phyloP scores from a whole-genome alignment of 1,140 invertebrate genomes.

The Microplitis mediator region DNA sequence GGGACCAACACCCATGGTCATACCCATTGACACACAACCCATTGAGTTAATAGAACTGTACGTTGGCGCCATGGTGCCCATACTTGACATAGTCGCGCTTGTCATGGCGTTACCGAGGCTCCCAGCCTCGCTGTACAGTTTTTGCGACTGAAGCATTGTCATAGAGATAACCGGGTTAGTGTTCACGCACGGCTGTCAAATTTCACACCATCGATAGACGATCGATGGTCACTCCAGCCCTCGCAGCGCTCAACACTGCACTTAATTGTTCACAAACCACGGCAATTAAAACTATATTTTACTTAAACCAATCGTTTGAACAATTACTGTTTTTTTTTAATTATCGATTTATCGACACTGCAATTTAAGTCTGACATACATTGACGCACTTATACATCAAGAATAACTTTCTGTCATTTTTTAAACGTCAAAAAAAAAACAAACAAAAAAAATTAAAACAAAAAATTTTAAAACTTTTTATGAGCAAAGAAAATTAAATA shows the following conservation, averaged over 20 bases:
- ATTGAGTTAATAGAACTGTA: conserved; percentile 79
- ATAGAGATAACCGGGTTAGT: conserved; percentile 43
- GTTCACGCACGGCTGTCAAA: conserved; percentile 38
- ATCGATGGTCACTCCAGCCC: neutral
- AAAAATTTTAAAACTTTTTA: neutral
- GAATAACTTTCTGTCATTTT: too few relatives aligned
- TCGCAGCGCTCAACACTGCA: too few relatives aligned
- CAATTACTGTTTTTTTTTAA: neutral
- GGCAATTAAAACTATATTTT: too few relatives aligned
- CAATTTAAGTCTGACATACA: neutral
- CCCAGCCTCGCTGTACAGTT: conserved; percentile 63
- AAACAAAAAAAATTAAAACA: neutral
- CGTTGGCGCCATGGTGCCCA: conserved; percentile 72
- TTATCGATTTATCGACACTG: neutral
- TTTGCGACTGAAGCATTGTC: conserved; percentile 64
- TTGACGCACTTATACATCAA: too few relatives aligned
- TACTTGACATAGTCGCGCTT: conserved; percentile 60
- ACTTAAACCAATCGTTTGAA: too few relatives aligned
- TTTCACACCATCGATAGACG: conserved; percentile 34
- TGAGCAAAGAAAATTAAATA: neutral
- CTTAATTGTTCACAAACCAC: too few relatives aligned
- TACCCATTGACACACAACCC: conserved; percentile 73
- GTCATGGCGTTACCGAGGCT: conserved; percentile 59
- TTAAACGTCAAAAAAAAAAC: too few relatives aligned
- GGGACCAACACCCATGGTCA: conserved; percentile 68